Evolutionary conservation across 2,113 vertebrate genomes (phyloP), one percentile per base, ranked within the genome.

Genomic region (Syngnathus scovelli): DNA sequence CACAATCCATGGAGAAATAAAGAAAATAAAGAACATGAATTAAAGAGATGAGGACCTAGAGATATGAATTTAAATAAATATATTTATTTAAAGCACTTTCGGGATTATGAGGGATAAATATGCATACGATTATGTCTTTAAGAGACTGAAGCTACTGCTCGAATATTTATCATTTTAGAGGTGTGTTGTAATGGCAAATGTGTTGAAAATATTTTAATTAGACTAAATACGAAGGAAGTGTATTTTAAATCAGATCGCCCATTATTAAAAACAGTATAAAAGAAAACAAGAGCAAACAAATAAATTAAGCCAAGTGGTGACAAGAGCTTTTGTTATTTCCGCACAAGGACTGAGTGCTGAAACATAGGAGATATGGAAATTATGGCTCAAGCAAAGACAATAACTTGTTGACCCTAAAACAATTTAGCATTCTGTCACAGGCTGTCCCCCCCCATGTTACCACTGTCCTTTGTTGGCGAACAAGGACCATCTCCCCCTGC

Each of bases 371-470:
- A 71, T 74, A 81, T 85, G 77, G 51, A 78, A 86, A 85, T 87
- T n/a, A 61, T 67, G 68, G 66, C 78, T 85, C 76, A 82, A 80
- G 76, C 78, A 86, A 87, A 85, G 72, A 82, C 81, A 87, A 87
- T 88, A 88, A 90, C 85, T 91, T 91, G 87, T 90, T 93, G 90
- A 92, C 88, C 90, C 77, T 55, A 88, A 88, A 88, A 91, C 90
- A 92, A 92, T 92, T 89, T 91, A 89, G 90, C 89, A 91, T 92
- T 93, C 90, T 91, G 91, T 90, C 86, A 85, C 82, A 86, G 87
- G 83, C 90, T 85, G 78, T 82, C 80, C 83, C 76, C 78, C 56
- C 86, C 89, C 88, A 89, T 90, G 91, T 92, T 87, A 89, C 83
- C 84, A 81, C 85, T 78, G 88, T 76, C 89, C 80, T 92, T 92